Conservation (phyloP, 2,888 invertebrate genomes). For the Erebia aethiops region DNA sequence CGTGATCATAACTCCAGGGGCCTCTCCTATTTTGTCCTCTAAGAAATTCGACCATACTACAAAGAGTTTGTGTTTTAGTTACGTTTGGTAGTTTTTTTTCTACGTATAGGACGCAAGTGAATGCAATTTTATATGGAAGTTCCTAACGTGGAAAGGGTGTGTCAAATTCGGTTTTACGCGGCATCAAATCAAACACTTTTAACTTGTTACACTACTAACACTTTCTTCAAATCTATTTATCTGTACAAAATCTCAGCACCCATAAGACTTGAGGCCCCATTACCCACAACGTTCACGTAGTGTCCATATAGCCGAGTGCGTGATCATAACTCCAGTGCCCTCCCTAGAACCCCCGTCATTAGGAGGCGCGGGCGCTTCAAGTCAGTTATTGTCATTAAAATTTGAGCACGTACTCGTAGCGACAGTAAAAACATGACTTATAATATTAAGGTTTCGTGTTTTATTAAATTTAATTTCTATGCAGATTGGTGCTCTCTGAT, state of each 20-base stretch:
- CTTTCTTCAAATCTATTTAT: conserved; percentile 13
- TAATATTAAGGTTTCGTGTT: conserved; percentile 19
- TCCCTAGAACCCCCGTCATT: conserved; percentile 37
- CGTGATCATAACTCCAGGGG: conserved; percentile 22
- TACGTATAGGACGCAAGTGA: no score
- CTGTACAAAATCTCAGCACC: conserved; percentile 28
- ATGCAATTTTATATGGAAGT: no score
- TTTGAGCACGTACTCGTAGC: conserved; percentile 53
- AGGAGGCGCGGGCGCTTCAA: conserved; percentile 55
- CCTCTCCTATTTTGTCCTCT: conserved; percentile 24
- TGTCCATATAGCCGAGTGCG: conserved; percentile 35
- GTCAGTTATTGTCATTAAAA: conserved; percentile 69
- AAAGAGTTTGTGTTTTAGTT: no score
- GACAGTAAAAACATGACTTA: conserved; percentile 42
- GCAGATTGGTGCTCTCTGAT: conserved; percentile 19
- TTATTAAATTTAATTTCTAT: conserved; percentile 25
- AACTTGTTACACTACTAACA: conserved; percentile 3
- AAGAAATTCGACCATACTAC: no score
- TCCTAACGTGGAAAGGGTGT: no score
- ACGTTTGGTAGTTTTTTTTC: no score
- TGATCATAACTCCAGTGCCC: conserved; percentile 25
- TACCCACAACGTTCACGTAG: conserved; percentile 31
- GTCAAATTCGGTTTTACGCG: no score
- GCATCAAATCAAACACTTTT: background rate
- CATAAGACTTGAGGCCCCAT: conserved; percentile 14